Percentiles rank a stretch among this genome's conserved stretches.
Evolutionary conservation across 2,888 invertebrate genomes (phyloP).

Genomic region (Mycalesis mineus): DNA sequence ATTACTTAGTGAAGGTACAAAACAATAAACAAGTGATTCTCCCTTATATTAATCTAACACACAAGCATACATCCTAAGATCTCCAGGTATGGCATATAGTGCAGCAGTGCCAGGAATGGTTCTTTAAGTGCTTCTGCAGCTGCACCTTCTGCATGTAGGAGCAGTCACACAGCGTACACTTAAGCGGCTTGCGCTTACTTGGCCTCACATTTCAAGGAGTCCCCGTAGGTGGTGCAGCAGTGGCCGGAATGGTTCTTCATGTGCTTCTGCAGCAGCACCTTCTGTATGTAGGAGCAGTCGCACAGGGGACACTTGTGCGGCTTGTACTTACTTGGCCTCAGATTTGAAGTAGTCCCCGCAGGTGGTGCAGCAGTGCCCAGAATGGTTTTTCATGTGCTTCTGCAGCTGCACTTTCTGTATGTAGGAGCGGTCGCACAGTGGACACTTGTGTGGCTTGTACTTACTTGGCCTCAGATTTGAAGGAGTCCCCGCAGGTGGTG

Average conservation of each 20-base stretch:
- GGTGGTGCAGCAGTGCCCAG: constrained; percentile 79
- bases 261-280: constrained; percentile 87
- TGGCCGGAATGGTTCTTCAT: constrained; percentile 85
- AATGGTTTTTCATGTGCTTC: constrained; percentile 87
- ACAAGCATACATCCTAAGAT: too few relatives aligned
- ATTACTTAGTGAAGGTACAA: too few relatives aligned
- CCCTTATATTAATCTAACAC: too few relatives aligned
- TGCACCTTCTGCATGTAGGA: constrained; percentile 91
- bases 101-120: constrained; percentile 84
- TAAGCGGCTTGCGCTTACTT: constrained; percentile 69
- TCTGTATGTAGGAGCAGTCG: constrained; percentile 88
- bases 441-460: constrained; percentile 76
- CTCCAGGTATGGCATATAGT: too few relatives aligned
- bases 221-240: constrained; percentile 71
- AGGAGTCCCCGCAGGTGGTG: constrained; percentile 43
- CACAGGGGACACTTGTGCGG: constrained; percentile 81
- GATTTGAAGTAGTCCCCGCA: constrained; percentile 44
- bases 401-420: constrained; percentile 89
- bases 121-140: constrained; percentile 86
- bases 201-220: constrained; percentile 40
- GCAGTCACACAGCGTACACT: constrained; percentile 83
- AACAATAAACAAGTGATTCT: too few relatives aligned
- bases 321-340: too few relatives aligned
- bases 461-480: constrained; percentile 46
- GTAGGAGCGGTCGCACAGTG: constrained; percentile 85